A percentile compares a stretch with the other conserved stretches of the same genome.
Evolutionary conservation across 1,140 invertebrate genomes (phyloP).

Genomic region (Penaeus vannamei): DNA sequence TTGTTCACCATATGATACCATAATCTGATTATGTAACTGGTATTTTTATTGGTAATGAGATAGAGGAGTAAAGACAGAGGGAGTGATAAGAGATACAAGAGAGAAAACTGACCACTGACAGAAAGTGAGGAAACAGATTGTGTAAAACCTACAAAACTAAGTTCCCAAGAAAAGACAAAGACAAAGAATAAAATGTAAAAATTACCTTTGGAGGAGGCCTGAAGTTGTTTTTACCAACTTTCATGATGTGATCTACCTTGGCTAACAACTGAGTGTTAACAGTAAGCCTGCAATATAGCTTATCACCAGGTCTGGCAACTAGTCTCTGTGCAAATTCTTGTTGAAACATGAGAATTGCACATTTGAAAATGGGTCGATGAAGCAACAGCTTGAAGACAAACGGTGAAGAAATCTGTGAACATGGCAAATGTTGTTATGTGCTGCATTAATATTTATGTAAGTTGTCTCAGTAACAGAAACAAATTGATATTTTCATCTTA

Average conservation of each 20-base stretch:
- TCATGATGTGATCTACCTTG: constrained; percentile 97
- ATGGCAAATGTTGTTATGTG: not conserved
- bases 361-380: constrained; percentile 86
- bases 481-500: constrained; percentile 36
- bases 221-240: constrained; percentile 99
- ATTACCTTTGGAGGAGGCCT: constrained; percentile 91
- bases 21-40: not conserved
- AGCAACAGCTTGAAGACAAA: constrained; percentile 96
- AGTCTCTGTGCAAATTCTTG: constrained; percentile 97
- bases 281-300: constrained; percentile 95
- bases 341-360: constrained; percentile 99
- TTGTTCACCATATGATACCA: not conserved
- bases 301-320: constrained; percentile 97
- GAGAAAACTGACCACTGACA: not conserved
- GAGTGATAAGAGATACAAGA: not conserved
- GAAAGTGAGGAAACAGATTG: not conserved
- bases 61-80: not conserved
- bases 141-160: not conserved
- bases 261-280: constrained; percentile 97
- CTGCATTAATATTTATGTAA: not conserved
- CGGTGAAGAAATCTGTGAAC: constrained; percentile 92
- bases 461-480: constrained; percentile 61
- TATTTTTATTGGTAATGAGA: not conserved
- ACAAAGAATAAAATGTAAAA: not conserved
- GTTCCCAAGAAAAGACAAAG: no score